These are phyloP conservation scores for Beris morrisii DNA, from an alignment of 2,888 invertebrate species.

Conservation along the genomic window DNA sequence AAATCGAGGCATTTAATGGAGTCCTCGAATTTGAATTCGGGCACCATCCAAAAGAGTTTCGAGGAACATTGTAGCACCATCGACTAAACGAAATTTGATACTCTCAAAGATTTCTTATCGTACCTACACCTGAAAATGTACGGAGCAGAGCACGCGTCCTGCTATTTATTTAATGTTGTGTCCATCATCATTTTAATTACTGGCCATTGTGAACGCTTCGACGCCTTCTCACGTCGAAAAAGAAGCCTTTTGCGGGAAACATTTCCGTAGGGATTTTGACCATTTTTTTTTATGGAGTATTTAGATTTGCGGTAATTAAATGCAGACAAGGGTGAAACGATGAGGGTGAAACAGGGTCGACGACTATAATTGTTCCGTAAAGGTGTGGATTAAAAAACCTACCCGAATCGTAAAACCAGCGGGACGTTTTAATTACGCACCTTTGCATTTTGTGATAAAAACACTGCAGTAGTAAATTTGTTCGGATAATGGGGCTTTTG, in stretches of 20 bases:
- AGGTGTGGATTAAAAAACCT: conserved; percentile 16
- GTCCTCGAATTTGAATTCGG: conserved; percentile 21
- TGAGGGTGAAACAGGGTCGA: neutral
- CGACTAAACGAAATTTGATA: conserved; percentile 15
- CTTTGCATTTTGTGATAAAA: conserved; percentile 26
- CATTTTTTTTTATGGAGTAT: neutral
- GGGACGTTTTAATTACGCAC: conserved; percentile 26
- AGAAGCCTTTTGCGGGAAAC: neutral
- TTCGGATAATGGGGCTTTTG: conserved; percentile 24
- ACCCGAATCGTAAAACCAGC: conserved; percentile 6
- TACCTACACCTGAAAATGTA: neutral
- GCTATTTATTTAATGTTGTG: conserved; percentile 1
- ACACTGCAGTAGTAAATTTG: conserved; percentile 28
- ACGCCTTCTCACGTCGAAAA: conserved; percentile 17
- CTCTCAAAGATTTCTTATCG: conserved; percentile 17
- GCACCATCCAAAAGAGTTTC: conserved; percentile 9
- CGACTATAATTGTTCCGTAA: conserved; percentile 16
- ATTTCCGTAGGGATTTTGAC: neutral
- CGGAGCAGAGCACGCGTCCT: neutral
- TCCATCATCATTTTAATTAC: conserved; percentile 30
- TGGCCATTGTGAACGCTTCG: conserved; percentile 24
- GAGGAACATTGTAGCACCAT: too few species aligned
- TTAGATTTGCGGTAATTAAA: conserved; percentile 23
- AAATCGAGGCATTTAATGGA: conserved; percentile 23
- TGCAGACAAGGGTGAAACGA: conserved; percentile 11